Base-by-base conservation (phyloP, 1,140 invertebrate genomes). In the Drosophila triauraria region DNA sequence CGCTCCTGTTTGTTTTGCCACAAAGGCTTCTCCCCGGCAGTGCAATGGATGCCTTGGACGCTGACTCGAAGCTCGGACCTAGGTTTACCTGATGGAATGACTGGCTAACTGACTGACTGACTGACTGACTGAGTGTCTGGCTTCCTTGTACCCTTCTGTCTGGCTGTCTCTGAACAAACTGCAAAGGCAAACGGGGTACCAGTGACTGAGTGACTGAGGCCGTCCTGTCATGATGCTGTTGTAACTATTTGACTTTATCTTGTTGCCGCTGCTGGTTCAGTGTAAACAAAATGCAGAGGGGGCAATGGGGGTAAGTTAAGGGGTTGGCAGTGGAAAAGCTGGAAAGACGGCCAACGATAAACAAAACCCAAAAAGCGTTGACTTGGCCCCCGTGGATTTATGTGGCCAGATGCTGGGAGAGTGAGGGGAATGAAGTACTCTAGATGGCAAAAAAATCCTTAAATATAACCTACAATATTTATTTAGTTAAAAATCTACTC, bases 231-330 rank as follows among this genome's bases (percentile, higher is more conserved):
- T 88, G 83, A 88, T 87, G 82, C 62, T 71, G 76, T 78, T 83
- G 83, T 84, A 88, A 87, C 80, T 88, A 80, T 87, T 87, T 87
- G 83, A 87, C 84, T 87, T 87, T 84, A 88, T 87, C 77, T 80
- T 78, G 80, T 77, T 83, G 83, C 78, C 53, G 72, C 67, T 75
- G 60, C 60, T 67, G 65, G 53, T 77, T 74, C 54, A 48, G 59
- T 70, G 83, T 72, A 87, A 83, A 86, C 76, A 86, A 61, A 72
- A 42, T 51, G 48, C 63, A 67, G 44, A 17, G 30, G 59, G 60
- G 42, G 13, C 20, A 47, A 51, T 12, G 68, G 46, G n/a, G 54
- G 40, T 17, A 20, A 25, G 38, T 27, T 51, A 44, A 40, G 50
- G 44, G 40, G 53, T 35, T 13, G 58, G 20, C 32, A 51, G 25